Conservation (phyloP, 2,797 vertebrate species). For the Anabacerthia variegaticeps region DNA sequence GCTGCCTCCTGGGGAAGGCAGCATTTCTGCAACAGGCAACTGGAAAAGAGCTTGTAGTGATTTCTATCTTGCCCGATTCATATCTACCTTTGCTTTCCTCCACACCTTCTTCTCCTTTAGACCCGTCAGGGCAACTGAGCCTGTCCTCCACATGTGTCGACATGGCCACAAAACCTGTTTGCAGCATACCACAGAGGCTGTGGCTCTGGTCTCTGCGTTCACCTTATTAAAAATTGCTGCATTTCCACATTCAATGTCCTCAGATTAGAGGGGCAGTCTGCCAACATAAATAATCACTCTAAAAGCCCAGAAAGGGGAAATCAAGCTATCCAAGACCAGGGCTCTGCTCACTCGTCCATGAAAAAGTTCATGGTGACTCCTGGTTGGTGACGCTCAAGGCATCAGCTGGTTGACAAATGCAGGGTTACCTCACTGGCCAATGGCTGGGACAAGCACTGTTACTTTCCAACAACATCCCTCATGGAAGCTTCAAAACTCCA, state of each 20-base stretch:
- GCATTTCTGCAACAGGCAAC: neutral
- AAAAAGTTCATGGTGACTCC: neutral
- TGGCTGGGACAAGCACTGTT: neutral
- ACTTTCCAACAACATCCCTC: neutral
- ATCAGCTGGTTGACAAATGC: neutral
- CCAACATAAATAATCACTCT: slow-evolving; percentile 30
- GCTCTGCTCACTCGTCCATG: neutral
- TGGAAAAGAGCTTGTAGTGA: neutral
- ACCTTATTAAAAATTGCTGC: slow-evolving; percentile 30
- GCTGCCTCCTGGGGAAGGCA: neutral
- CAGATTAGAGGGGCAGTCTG: slow-evolving; percentile 17
- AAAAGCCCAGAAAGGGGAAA: neutral
- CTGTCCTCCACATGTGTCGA: slow-evolving; percentile 15
- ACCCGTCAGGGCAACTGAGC: rapidly evolving
- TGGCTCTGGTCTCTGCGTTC: neutral
- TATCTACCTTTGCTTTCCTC: slow-evolving; percentile 1
- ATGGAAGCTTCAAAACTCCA: neutral
- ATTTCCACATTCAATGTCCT: slow-evolving; percentile 1
- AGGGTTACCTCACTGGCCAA: neutral
- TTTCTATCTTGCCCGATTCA: neutral
- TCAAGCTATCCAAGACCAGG: neutral
- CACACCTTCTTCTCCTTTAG: slow-evolving; percentile 15
- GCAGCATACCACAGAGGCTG: slow-evolving; percentile 22
- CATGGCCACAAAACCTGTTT: slow-evolving; percentile 43
- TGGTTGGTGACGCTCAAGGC: neutral